Evolutionary conservation across 2,113 vertebrate genomes (phyloP), one percentile per base, ranked within the genome.

Genomic region (Sander lucioperca): DNA sequence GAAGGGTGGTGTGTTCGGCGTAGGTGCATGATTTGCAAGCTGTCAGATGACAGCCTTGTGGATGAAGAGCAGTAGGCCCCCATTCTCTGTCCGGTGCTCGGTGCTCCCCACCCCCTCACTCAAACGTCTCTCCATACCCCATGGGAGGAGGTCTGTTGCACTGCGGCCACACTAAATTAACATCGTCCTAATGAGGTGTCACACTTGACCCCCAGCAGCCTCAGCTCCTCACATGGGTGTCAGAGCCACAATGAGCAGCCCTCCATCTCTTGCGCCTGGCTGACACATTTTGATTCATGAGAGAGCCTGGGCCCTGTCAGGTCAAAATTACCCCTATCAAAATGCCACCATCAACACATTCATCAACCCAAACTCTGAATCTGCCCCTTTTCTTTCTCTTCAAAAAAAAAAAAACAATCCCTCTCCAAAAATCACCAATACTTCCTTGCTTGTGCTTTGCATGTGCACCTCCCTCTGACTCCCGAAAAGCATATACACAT

Each of bases 281-380:
- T 96, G 97, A 97, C 97, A 97, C 96, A 92, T 94, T 96, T 95
- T 97, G 97, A 97, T 97, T 97, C 97, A 97, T 96, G 95, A 94
- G 94, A 93, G 94, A 95, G 95, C 94, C 89, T 93, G 95, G 94
- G 94, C 94, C 94, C 94, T 95, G 96, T 95, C 96, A 96, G 93
- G 91, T 93, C 90, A 94, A 96, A 97, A 97, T 96, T 95, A 96
- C 95, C 95, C 94, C 94, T 73, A 96, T 96, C 96, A 96, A 96
- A 97, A 96, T 90, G 89, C 94, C 90, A 94, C 94, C 92, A 94
- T 94, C 91, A 91, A 94, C 83, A 93, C 95, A 96, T 97, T 96
- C 90, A 96, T 97, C 96, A 97, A 94, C 78, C 87, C 89, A 68
- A 92, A 87, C 92, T 90, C 88, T 85, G 76, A 91, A 93, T 87